These are phyloP conservation scores for Serripes groenlandicus DNA, from an alignment of 2,888 invertebrate genomes.

Conservation along the genomic window DNA sequence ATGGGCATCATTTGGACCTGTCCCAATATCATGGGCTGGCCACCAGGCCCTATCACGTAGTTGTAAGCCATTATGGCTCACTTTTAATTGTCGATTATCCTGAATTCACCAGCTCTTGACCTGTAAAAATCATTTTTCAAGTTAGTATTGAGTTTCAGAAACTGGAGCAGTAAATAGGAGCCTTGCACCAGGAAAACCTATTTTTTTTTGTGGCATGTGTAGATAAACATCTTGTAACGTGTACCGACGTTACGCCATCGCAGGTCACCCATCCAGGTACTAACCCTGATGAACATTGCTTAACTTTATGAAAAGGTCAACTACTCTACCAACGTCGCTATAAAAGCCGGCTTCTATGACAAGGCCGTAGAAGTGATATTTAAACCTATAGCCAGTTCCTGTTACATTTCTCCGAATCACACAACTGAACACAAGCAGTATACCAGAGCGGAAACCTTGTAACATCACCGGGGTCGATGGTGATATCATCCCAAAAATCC, in stretches of 20 bases:
- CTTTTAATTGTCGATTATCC: background rate
- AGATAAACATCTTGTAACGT: background rate
- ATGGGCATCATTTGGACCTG: conserved; percentile 81
- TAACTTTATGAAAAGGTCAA: too few relatives aligned
- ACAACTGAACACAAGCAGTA: too few relatives aligned
- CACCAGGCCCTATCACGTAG: conserved; percentile 85
- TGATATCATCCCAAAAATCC: too few relatives aligned
- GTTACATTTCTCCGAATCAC: too few relatives aligned
- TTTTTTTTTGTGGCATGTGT: background rate
- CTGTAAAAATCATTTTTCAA: background rate
- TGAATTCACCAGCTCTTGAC: background rate
- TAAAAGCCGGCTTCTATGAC: too few relatives aligned
- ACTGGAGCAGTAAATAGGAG: background rate
- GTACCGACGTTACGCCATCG: background rate
- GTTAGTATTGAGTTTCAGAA: background rate
- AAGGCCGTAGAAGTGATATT: too few relatives aligned
- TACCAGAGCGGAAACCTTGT: too few relatives aligned
- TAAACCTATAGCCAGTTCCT: too few relatives aligned
- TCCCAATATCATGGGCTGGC: conserved; percentile 84
- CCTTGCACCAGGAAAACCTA: background rate
- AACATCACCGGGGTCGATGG: too few relatives aligned
- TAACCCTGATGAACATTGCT: too few relatives aligned
- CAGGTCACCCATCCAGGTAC: too few relatives aligned
- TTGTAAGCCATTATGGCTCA: conserved; percentile 78
- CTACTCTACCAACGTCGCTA: too few relatives aligned